Evolutionary conservation across 2,113 vertebrate species (phyloP).

Genomic region (Nerophis lumbriciformis): DNA sequence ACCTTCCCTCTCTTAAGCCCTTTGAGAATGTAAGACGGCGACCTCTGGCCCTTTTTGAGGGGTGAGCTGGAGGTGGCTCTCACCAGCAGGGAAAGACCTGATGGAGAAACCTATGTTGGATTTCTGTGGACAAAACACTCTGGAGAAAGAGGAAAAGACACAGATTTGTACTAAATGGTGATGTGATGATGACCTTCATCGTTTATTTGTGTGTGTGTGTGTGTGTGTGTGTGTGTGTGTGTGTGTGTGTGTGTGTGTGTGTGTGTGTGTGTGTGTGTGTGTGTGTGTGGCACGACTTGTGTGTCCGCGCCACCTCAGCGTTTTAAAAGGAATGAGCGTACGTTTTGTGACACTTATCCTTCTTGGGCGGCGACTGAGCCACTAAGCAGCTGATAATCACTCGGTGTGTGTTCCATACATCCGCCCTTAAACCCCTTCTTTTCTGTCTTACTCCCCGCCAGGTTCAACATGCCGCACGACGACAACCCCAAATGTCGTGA

Average conservation of each 20-base stretch:
- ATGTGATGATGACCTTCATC: no score
- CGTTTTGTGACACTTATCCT: conserved; percentile 56
- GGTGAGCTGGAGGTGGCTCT: conserved; percentile 31
- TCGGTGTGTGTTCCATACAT: conserved; percentile 42
- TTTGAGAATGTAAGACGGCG: conserved; percentile 38
- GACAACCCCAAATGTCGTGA: conserved; percentile 94
- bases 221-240: no score
- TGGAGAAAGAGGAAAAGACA: no score
- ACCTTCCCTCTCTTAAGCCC: conserved; percentile 23
- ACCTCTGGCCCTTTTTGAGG: conserved; percentile 23
- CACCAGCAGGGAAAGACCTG: conserved; percentile 2
- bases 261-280: conserved; percentile 11
- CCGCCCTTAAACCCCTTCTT: conserved; percentile 15
- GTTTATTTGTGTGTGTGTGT: no score
- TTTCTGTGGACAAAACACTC: background rate
- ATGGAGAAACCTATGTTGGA: background rate
- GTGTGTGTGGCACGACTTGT: conserved; percentile 5
- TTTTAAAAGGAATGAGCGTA: conserved; percentile 32
- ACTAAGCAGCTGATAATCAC: conserved; percentile 42
- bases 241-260: background rate
- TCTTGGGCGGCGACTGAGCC: conserved; percentile 25
- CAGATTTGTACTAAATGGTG: no score
- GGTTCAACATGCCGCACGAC: conserved; percentile 95
- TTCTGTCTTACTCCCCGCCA: conserved; percentile 54
- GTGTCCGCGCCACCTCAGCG: conserved; percentile 3